A percentile compares a stretch with the other conserved stretches of the same genome.
Conservation (phyloP, 2,113 vertebrate species). For the Ailurus styani region DNA sequence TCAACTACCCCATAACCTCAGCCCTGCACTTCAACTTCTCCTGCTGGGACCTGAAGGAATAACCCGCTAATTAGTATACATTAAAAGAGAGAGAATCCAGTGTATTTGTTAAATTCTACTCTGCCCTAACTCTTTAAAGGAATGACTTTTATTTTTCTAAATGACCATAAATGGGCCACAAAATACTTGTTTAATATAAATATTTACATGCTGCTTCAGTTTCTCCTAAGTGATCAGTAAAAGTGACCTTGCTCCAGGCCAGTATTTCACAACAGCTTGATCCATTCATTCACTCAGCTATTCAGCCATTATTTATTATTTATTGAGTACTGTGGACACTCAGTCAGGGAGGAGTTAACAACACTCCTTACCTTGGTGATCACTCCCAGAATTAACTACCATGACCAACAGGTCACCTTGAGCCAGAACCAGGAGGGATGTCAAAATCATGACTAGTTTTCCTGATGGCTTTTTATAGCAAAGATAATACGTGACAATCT, state of each 20-base stretch:
- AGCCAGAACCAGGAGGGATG: neutral
- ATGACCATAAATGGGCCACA: neutral
- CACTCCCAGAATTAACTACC: accelerated
- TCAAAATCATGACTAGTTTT: neutral
- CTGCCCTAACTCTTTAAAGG: neutral
- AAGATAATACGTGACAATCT: neutral
- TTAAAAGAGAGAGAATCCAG: neutral
- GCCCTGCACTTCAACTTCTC: neutral
- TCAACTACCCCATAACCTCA: neutral
- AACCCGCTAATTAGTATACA: neutral
- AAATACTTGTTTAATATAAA: neutral
- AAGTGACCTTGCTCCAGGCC: neutral
- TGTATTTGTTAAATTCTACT: neutral
- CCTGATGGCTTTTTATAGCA: neutral
- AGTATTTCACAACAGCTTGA: neutral
- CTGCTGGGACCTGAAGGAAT: neutral
- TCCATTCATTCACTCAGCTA: neutral
- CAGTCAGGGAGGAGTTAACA: neutral
- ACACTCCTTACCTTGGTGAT: neutral
- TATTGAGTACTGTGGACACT: neutral
- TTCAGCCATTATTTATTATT: neutral
- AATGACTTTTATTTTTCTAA: neutral
- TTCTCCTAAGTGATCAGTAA: neutral
- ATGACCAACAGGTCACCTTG: neutral
- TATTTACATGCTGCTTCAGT: neutral